A percentile compares a stretch with the other conserved stretches of the same genome.
These are phyloP conservation scores for Ceratoteleas bidentatus DNA, from an alignment of 1,140 invertebrate species.

Conservation along the genomic window DNA sequence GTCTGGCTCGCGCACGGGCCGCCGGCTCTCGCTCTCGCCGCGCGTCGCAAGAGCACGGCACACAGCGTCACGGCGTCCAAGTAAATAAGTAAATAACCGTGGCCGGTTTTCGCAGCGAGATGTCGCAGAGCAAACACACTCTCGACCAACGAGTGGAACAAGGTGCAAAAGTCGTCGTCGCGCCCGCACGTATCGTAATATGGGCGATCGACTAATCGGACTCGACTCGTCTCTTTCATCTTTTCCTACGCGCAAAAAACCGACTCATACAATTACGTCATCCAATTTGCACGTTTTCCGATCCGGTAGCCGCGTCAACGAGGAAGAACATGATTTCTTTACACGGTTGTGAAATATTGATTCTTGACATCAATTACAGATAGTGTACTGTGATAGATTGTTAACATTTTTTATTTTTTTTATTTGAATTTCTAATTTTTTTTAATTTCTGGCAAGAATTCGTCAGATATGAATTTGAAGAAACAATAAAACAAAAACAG, in stretches of 20 bases:
- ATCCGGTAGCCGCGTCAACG: too few relatives aligned
- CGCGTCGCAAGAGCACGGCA: slow-evolving; percentile 48
- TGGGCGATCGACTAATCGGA: slow-evolving; percentile 57
- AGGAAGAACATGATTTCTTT: too few relatives aligned
- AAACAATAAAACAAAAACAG: too few relatives aligned
- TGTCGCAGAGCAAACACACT: slow-evolving; percentile 77
- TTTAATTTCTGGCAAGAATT: too few relatives aligned
- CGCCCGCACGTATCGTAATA: slow-evolving; percentile 74
- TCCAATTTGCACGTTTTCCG: too few relatives aligned
- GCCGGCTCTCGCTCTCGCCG: slow-evolving; percentile 25
- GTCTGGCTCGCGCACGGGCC: slow-evolving; percentile 13
- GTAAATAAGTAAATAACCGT: slow-evolving; percentile 78
- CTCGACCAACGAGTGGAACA: neutral
- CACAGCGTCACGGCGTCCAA: slow-evolving; percentile 65
- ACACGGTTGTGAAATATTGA: too few relatives aligned
- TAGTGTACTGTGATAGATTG: too few relatives aligned
- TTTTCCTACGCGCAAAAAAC: slow-evolving; percentile 13
- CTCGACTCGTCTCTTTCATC: slow-evolving; percentile 27
- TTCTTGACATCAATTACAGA: too few relatives aligned
- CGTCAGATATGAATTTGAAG: too few relatives aligned
- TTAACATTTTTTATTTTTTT: too few relatives aligned
- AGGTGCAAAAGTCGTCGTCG: slow-evolving; percentile 72
- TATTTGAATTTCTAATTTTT: too few relatives aligned
- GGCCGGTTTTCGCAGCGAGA: slow-evolving; percentile 71
- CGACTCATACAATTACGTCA: neutral